These are phyloP conservation scores for Montipora sp. DNA, from an alignment of 64 coral and sea anemone species.

Conservation along the genomic window DNA sequence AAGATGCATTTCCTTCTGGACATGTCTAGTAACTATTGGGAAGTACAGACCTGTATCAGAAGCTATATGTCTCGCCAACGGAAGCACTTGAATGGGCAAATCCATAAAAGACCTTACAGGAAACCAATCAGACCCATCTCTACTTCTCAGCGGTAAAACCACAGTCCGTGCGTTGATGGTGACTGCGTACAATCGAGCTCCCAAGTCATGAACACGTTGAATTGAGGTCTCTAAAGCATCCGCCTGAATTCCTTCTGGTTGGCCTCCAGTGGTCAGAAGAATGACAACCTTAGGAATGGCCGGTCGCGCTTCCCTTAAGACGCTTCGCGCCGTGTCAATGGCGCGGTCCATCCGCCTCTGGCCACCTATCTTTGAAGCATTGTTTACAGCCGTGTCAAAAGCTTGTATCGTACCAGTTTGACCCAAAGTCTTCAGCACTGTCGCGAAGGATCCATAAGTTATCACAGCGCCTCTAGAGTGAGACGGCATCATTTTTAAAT, in stretches of 20 bases:
- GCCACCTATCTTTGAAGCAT: slow-evolving; percentile 47
- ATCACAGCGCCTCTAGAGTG: slow-evolving; percentile 58
- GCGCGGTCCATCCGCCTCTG: slow-evolving; percentile 71
- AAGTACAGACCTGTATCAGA: slow-evolving; percentile 38
- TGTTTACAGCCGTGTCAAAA: slow-evolving; percentile 50
- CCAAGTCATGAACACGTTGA: slow-evolving; percentile 43
- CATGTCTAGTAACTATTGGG: background rate
- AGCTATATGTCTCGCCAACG: slow-evolving; percentile 50
- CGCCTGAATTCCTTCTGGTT: slow-evolving; percentile 13
- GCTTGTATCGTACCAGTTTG: slow-evolving; percentile 21
- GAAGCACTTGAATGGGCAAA: slow-evolving; percentile 52
- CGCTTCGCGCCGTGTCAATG: slow-evolving; percentile 24
- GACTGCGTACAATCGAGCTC: slow-evolving; percentile 69
- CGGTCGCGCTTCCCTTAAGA: slow-evolving; percentile 50
- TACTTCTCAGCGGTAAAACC: slow-evolving; percentile 21
- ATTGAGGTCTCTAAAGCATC: slow-evolving; percentile 37
- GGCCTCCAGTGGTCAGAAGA: slow-evolving; percentile 63
- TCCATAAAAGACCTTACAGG: slow-evolving; percentile 49
- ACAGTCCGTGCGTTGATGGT: slow-evolving; percentile 41
- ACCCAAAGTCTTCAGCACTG: slow-evolving; percentile 51
- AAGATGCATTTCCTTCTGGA: too few relatives aligned
- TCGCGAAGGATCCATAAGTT: slow-evolving; percentile 61
- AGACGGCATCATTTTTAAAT: slow-evolving; percentile 56
- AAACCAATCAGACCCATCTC: slow-evolving; percentile 58
- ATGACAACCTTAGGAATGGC: slow-evolving; percentile 61